These are phyloP conservation scores for Aleiodes sp. DNA, from an alignment of 1,140 invertebrate species.

Conservation along the genomic window DNA sequence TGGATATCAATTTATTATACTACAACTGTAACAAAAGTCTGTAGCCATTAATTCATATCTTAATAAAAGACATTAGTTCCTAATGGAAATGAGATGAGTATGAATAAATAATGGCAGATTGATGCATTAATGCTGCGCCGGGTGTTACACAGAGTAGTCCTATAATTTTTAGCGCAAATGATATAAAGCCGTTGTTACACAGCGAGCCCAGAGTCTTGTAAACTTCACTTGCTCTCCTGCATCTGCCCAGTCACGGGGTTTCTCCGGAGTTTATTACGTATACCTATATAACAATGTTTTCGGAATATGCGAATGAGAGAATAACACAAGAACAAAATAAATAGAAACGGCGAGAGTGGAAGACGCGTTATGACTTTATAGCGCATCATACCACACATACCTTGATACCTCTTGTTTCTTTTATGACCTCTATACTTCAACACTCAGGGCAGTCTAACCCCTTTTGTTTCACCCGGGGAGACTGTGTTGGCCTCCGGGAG, in stretches of 20 bases:
- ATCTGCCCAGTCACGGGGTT: conserved; percentile 42
- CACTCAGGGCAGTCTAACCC: conserved; percentile 6
- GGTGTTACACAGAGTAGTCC: background rate
- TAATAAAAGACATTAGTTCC: background rate
- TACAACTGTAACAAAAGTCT: background rate
- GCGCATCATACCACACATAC: conserved; percentile 45
- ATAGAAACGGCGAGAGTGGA: conserved; percentile 25
- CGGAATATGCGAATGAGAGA: background rate
- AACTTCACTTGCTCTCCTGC: conserved; percentile 47
- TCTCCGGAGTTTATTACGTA: conserved; percentile 21
- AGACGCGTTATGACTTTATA: conserved; percentile 58
- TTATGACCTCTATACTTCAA: background rate
- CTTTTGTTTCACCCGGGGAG: conserved; percentile 46
- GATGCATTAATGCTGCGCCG: conserved; percentile 36
- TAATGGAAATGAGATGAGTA: background rate
- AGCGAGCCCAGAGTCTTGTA: conserved; percentile 53
- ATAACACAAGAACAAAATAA: conserved; percentile 8
- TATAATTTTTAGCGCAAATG: conserved; percentile 56
- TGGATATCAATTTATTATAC: background rate
- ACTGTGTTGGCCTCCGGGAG: conserved; percentile 28
- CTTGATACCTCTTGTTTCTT: conserved; percentile 29
- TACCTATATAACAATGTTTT: background rate
- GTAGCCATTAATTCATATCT: background rate
- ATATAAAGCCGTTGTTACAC: conserved; percentile 56
- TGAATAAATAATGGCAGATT: conserved; percentile 12